phyloP scores from a whole-genome alignment of 2,113 vertebrate genomes.

The Ondatra zibethicus region DNA sequence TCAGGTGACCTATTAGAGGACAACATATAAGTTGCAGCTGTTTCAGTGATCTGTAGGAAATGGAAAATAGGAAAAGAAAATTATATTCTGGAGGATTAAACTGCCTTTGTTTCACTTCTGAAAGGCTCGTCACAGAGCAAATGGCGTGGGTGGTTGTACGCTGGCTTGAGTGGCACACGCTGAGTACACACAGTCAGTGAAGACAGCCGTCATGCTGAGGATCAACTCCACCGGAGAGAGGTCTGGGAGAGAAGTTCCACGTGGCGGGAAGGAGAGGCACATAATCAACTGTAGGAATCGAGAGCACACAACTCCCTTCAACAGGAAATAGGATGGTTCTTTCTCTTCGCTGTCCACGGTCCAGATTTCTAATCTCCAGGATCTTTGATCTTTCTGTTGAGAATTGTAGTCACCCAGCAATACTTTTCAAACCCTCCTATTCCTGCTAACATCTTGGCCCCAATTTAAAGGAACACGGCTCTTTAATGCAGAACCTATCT shows the following conservation, averaged over 20 bases:
- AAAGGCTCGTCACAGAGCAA: background rate
- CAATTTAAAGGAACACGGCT: slow-evolving; percentile 17
- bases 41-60: background rate
- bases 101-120: background rate
- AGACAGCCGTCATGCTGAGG: background rate
- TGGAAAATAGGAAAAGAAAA: background rate
- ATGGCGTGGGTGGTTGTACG: background rate
- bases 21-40: background rate
- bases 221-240: background rate
- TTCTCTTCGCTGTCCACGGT: background rate
- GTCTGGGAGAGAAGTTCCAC: background rate
- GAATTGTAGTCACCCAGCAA: slow-evolving; percentile 4
- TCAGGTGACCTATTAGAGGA: background rate
- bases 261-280: background rate
- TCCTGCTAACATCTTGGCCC: slow-evolving; percentile 29
- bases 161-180: background rate
- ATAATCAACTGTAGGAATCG: background rate
- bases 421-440: background rate
- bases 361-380: background rate
- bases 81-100: background rate
- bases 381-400: slow-evolving; percentile 40
- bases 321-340: background rate
- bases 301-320: background rate
- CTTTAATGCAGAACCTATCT: slow-evolving; percentile 27
- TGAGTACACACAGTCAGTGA: background rate